A percentile compares a stretch with the other conserved stretches of the same genome.
phyloP scores from a whole-genome alignment of 30 jellyfish, hydroid and myxozoan genomes.

The Aurelia coerulea region DNA sequence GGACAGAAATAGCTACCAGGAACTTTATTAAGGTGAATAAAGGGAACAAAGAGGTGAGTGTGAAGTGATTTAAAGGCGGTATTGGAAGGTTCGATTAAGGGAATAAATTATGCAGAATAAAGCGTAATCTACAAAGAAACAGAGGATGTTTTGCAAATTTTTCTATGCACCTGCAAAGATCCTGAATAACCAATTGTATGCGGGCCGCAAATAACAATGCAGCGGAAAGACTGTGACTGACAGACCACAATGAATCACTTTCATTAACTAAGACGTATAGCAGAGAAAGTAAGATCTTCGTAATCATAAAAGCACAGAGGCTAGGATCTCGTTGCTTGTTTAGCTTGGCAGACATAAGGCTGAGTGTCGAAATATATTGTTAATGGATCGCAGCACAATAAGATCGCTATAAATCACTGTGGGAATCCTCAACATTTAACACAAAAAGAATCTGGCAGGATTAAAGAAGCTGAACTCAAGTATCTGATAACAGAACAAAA shows the following conservation, averaged over 20 bases:
- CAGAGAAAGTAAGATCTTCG: background rate
- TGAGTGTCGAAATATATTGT: too few species aligned
- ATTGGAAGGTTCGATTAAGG: too few species aligned
- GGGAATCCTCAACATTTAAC: too few species aligned
- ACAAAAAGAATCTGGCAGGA: too few species aligned
- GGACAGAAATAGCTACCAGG: too few species aligned
- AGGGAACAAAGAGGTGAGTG: too few species aligned
- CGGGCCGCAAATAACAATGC: constrained; percentile 40
- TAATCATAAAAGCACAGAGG: background rate
- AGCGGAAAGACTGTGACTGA: constrained; percentile 6
- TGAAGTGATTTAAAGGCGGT: too few species aligned
- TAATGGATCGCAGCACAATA: too few species aligned
- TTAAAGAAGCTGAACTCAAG: too few species aligned
- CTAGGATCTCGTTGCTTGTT: background rate
- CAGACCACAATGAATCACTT: constrained; percentile 61
- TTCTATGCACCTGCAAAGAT: constrained; percentile 51
- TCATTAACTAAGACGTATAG: background rate
- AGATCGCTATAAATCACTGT: too few species aligned
- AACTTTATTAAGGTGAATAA: too few species aligned
- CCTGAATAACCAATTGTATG: constrained; percentile 36
- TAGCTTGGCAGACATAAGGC: constrained; percentile 2
- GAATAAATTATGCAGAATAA: background rate
- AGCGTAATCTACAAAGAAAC: background rate
- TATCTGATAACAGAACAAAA: background rate
- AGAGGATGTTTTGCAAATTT: background rate